Evolutionary conservation across 2,113 vertebrate species (phyloP), one percentile per base, ranked within the genome.

Genomic region (Xiphias gladius): DNA sequence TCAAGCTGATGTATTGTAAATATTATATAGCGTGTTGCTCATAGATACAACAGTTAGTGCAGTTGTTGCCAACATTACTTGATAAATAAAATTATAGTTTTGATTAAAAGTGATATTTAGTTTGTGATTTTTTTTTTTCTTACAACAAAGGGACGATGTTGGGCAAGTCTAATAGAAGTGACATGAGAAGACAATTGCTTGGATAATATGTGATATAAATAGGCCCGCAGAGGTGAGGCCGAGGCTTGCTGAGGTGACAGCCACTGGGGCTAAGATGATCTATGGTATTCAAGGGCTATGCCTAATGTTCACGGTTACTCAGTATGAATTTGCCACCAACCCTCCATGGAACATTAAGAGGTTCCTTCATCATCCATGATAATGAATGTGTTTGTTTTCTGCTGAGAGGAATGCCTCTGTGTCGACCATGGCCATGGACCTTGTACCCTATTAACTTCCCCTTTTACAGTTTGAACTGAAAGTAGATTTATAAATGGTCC

Each of bases 301-400:
- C 88, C 76, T 84, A 93, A 91, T 92, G 75, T 69, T 76, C 68
- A n/a, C 35, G 8, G 22, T 71, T 55, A 80, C 50, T 70, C 78
- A 2, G 54, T 48, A 85, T 90, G 91, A 94, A 92, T 94, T 91
- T 94, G 72, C 69, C 92, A 92, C 90, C 43, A n/a, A 87, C 81
- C 22, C 88, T 93, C 68, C 39, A 93, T 67, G 63, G 61, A 82
- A 73, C 69, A 79, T 79, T 84, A 82, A 74, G 69, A 79, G 64
- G 46, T 68, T 73, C 43, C 30, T 74, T 63, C 58, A 48, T 89
- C 84, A 85, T 67, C n/a, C 0, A 24, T 46, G 20, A 76, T 83
- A 67, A 89, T 82, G 26, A 88, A 86, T 82, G 58, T 68, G 76
- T 72, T 87, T 83, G 77, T 83, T 85, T 86, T 86, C 22, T 85